Evolutionary conservation across 2,888 invertebrate genomes (phyloP).

Genomic region (Chelonus formosanus): DNA sequence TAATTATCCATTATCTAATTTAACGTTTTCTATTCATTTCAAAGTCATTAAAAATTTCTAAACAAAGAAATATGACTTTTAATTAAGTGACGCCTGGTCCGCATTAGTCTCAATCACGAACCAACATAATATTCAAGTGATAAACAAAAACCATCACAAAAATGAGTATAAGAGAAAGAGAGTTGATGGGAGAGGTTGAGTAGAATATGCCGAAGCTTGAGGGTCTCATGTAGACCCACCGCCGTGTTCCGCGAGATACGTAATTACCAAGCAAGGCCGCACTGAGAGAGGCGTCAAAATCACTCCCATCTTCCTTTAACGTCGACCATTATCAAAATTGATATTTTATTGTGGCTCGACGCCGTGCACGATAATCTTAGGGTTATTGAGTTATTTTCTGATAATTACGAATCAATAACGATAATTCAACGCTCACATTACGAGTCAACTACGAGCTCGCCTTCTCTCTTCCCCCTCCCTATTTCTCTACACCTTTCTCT

Average conservation of each 20-base stretch:
- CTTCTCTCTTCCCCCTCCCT: too few species aligned
- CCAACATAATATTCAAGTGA: too few species aligned
- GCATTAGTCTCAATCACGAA: too few species aligned
- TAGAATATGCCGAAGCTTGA: constrained; percentile 23
- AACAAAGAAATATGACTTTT: too few species aligned
- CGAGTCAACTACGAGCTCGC: neutral
- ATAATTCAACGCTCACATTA: constrained; percentile 49
- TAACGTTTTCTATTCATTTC: too few species aligned
- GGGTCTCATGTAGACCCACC: constrained; percentile 55
- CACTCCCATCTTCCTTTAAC: constrained; percentile 45
- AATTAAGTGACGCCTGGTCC: too few species aligned
- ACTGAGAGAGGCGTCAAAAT: constrained; percentile 62
- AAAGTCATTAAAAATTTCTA: too few species aligned
- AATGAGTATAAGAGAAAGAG: constrained; percentile 17
- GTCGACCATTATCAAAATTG: constrained; percentile 61
- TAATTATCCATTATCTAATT: too few species aligned
- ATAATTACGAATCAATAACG: constrained; percentile 59
- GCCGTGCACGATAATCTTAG: constrained; percentile 41
- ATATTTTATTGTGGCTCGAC: constrained; percentile 59
- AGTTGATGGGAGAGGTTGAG: constrained; percentile 16
- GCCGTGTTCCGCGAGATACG: constrained; percentile 62
- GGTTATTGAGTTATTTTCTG: constrained; percentile 60
- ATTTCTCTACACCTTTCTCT: constrained; percentile 16
- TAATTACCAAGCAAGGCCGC: constrained; percentile 55
- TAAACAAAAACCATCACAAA: too few species aligned